These are phyloP conservation scores for Pachypanchax playfairii DNA, from an alignment of 2,113 vertebrate species.

Conservation along the genomic window DNA sequence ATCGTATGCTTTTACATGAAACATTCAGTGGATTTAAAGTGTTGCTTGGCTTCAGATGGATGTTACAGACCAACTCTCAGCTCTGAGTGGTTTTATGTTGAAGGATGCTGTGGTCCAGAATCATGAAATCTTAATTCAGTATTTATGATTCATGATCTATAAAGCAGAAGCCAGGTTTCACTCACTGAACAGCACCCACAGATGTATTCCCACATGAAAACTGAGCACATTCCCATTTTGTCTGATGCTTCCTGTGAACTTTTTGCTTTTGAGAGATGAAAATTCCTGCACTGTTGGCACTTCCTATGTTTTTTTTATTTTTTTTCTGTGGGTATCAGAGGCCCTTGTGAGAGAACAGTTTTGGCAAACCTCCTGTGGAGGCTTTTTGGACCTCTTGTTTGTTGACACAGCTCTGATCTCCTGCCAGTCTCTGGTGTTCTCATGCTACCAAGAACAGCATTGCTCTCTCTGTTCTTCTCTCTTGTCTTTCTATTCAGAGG, in stretches of 20 bases:
- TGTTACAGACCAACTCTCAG: no score
- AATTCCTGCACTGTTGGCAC: slow-evolving; percentile 58
- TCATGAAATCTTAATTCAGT: not conserved
- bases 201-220: slow-evolving; percentile 43
- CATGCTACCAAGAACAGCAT: slow-evolving; percentile 49
- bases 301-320: slow-evolving; percentile 46
- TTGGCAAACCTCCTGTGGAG: slow-evolving; percentile 56
- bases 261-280: slow-evolving; percentile 40
- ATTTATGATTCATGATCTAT: slow-evolving; percentile 5
- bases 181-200: slow-evolving; percentile 16
- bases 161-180: not conserved
- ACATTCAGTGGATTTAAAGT: slow-evolving; percentile 9
- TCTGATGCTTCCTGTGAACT: slow-evolving; percentile 38
- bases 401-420: slow-evolving; percentile 72
- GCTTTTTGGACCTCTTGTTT: slow-evolving; percentile 66
- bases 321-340: slow-evolving; percentile 31
- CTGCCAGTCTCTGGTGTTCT: slow-evolving; percentile 66
- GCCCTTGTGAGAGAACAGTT: slow-evolving; percentile 46
- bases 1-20: slow-evolving; percentile 10
- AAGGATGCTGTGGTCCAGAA: slow-evolving; percentile 4
- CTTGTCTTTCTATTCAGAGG: slow-evolving; percentile 37
- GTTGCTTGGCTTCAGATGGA: slow-evolving; percentile 12
- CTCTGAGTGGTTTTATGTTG: slow-evolving; percentile 11
- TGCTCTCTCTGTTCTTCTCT: slow-evolving; percentile 34
- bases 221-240: slow-evolving; percentile 33